phyloP scores from a whole-genome alignment of 64 coral and sea anemone species.

The Exaiptasia diaphana region DNA sequence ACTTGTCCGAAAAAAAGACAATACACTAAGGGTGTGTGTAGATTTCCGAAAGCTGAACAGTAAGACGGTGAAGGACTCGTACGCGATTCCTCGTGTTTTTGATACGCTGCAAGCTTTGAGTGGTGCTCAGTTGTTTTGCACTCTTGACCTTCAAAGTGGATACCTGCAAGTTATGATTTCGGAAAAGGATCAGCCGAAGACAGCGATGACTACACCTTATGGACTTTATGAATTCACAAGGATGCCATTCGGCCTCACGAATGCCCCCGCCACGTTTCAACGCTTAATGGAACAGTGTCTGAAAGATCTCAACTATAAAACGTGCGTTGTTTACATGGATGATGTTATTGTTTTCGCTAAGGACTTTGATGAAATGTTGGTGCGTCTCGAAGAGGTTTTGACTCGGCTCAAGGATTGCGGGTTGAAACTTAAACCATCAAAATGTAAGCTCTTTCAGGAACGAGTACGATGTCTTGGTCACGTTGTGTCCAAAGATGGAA shows the following conservation, averaged over 20 bases:
- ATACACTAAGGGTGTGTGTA: conserved; percentile 24
- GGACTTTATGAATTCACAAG: conserved; percentile 34
- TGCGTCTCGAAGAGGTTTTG: conserved; percentile 24
- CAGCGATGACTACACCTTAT: conserved; percentile 36
- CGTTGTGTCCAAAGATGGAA: conserved; percentile 25
- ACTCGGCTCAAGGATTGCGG: background rate
- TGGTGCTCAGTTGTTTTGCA: conserved; percentile 19
- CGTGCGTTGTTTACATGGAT: conserved; percentile 35
- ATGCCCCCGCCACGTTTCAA: conserved; percentile 52
- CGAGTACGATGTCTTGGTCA: conserved; percentile 33
- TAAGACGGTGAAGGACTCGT: conserved; percentile 36
- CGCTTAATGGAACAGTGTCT: conserved; percentile 38
- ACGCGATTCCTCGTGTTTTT: conserved; percentile 14
- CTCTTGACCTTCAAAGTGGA: conserved; percentile 48
- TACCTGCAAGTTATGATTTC: conserved; percentile 42
- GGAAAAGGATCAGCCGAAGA: background rate
- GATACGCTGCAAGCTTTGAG: conserved; percentile 27
- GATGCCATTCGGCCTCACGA: conserved; percentile 56
- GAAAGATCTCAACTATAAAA: conserved; percentile 9
- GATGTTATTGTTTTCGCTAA: conserved; percentile 42
- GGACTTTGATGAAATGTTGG: conserved; percentile 34
- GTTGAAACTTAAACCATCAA: conserved; percentile 38
- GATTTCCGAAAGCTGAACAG: conserved; percentile 44
- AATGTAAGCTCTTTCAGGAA: conserved; percentile 45
- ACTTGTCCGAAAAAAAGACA: conserved; percentile 39